Conservation (phyloP, 2,113 vertebrate species). For the Aegotheles bennettii region DNA sequence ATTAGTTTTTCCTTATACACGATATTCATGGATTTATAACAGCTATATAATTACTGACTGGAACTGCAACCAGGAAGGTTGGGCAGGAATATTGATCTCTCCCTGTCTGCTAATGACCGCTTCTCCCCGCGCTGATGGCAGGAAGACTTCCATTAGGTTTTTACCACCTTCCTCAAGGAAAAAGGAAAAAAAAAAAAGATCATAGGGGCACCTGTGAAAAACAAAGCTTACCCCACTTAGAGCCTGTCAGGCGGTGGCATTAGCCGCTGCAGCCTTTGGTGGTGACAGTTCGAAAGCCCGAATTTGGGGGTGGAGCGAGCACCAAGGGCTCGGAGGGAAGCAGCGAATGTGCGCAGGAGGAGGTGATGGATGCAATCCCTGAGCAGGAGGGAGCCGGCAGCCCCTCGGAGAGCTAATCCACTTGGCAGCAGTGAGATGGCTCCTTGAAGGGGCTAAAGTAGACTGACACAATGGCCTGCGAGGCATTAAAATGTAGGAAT, state of each 20-base stretch:
- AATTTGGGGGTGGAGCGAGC: neutral
- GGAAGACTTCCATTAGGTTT: conserved; percentile 26
- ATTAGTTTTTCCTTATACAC: conserved; percentile 60
- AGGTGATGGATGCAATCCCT: neutral
- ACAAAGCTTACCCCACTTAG: neutral
- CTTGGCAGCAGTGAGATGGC: conserved; percentile 8
- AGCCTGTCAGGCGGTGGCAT: neutral
- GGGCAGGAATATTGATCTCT: conserved; percentile 55
- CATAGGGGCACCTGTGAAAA: neutral
- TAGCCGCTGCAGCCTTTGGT: neutral
- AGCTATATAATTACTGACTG: conserved; percentile 58
- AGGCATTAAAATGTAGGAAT: conserved; percentile 64
- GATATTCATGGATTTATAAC: conserved; percentile 50
- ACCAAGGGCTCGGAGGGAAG: neutral
- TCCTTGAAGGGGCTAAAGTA: conserved; percentile 26
- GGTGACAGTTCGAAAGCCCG: neutral
- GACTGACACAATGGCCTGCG: conserved; percentile 53
- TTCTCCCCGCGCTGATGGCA: neutral
- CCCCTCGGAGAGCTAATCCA: conserved; percentile 31
- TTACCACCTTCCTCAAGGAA: neutral
- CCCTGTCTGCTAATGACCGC: neutral
- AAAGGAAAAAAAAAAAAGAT: neutral
- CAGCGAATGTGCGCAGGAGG: neutral
- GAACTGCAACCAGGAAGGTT: conserved; percentile 21
- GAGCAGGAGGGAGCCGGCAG: neutral